Base-by-base conservation (phyloP, 2,888 invertebrate genomes). In the Hydropsyche betteni region DNA sequence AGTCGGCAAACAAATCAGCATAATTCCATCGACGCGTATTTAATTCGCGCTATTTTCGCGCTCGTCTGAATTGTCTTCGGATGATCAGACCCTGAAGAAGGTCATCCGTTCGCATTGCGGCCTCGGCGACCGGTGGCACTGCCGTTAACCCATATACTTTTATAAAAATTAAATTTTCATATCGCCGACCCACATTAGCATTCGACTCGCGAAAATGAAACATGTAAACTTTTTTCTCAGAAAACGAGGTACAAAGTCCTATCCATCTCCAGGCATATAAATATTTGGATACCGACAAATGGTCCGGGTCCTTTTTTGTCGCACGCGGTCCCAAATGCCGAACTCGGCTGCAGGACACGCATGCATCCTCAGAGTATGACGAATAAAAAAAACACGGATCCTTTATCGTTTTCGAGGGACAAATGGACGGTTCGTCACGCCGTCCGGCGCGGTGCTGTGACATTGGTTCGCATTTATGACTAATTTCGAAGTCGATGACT, bases 401-500 rank as follows among this genome's bases (percentile, higher is more conserved):
- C 44, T 34, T 70, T 70, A 69, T 69, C 69, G 69, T 69, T 69
- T 69, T 14, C 7, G 16, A 34, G 53, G 70, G 70, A 70, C 53
- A 53, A 70, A 70, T 53, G 53, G 70, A 53, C 70, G 51, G 16
- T 52, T 16, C 53, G 34, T 53, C 70, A 53, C 44, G 10, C 70
- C 70, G 70, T 53, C 70, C 33, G 70, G 53, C 51, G 70, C 51
- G 70, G 53, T 70, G 70, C 70, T 70, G 70, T 70, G 70, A 70
- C 70, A 70, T 69, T 64, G 64, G 33, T 44, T 10, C 36, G 64
- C 34, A 64, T 64, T 64, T 64, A 64, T 64, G 64, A 64, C 64
- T 64, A 64, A 64, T 64, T 64, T 64, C 10, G 7, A 44, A 44
- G 44, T 44, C 44, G 44, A 44, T 44, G 44, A 44, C 44, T 44